Conservation (phyloP, 23 tunicate species). For the Trididemnum nubilum region DNA sequence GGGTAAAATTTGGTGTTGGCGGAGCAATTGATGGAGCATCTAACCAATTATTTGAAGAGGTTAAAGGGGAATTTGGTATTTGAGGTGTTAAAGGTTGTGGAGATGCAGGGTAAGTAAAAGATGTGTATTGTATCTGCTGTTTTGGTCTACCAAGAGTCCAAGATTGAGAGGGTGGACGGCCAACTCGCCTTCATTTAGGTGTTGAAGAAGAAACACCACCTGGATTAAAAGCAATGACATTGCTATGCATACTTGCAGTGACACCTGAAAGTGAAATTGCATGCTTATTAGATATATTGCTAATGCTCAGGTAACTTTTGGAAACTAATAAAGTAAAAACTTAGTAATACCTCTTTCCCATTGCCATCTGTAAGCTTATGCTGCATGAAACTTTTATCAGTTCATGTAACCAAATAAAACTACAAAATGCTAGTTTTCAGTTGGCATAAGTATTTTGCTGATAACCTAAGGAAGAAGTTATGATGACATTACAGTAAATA, state of each 20-base stretch:
- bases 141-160: not conserved
- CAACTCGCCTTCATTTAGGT: not conserved
- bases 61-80: not conserved
- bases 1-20: not conserved
- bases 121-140: too few relatives aligned
- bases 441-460: too few relatives aligned
- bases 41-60: not conserved
- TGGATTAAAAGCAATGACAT: not conserved
- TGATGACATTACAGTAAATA: too few relatives aligned
- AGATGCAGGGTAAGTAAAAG: too few relatives aligned
- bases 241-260: not conserved
- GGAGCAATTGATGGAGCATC: not conserved
- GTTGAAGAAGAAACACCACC: not conserved
- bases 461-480: too few relatives aligned
- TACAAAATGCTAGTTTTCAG: too few relatives aligned
- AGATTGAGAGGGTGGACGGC: not conserved
- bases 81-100: not conserved
- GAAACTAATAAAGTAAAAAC: too few relatives aligned
- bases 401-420: too few relatives aligned
- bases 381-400: too few relatives aligned
- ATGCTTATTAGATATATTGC: not conserved
- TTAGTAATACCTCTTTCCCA: too few relatives aligned
- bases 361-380: too few relatives aligned
- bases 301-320: not conserved
- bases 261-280: not conserved